Base-by-base conservation (phyloP, 2,113 vertebrate genomes). In the Athene cunicularia region DNA sequence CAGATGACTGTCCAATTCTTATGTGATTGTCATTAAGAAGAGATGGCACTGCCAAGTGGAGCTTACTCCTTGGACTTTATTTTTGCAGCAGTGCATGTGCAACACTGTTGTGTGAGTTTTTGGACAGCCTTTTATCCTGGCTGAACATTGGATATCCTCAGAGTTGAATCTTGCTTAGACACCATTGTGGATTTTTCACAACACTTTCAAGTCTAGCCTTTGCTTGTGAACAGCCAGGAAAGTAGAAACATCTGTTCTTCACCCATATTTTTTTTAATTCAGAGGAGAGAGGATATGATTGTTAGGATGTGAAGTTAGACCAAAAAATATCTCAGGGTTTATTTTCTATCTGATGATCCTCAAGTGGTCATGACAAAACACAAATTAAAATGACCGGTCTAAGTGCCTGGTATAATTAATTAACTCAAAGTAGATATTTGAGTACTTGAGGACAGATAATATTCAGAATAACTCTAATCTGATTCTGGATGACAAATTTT, bases 1-100 rank as follows among this genome's bases (percentile, higher is more conserved):
- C 39, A 96, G 96, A 97, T 95, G 80, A 94, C 95, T 90, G 64
- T 96, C 60, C 73, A 90, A 95, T 32, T 71, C 76, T 93, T 94
- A 81, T 0, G 6, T 86, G 77, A 66, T 24, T 88, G 72, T 81
- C 82, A 72, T 94, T 92, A 96, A 95, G 87, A 95, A 41, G 33
- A 43, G 21, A 22, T 5, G 4, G 76, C 20, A 8, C 67, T 91
- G 80, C 82, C 84, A 88, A 86, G 37, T 19, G 11, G 39, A 94
- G 41, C 62, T 90, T 50, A 30, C 30, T 70, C 22, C 53, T 82
- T 86, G 71, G 41, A 79, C 27, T 0, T 91, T 35, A 76, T 26
- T 79, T 93, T 68, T 74, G n/a, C 76, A 89, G 35, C 27, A 49
- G 32, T 24, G 56, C 39, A 68, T 12, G 20, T 17, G 32, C 45